These are phyloP conservation scores for Cyclophora albipunctata DNA, from an alignment of 2,888 invertebrate genomes.

Conservation along the genomic window DNA sequence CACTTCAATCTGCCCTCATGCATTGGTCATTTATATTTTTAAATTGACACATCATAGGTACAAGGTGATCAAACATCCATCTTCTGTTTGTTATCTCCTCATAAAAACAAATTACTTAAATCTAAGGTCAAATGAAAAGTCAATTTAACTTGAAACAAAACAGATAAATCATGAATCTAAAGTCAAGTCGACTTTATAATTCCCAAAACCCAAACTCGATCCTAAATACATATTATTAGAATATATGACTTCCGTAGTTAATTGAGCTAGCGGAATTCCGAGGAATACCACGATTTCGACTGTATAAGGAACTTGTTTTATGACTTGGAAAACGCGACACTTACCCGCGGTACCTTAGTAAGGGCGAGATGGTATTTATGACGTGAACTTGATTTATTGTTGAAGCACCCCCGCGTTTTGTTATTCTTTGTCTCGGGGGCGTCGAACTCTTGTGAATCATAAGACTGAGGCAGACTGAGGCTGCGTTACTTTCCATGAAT, in stretches of 20 bases:
- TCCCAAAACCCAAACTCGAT: slow-evolving; percentile 2
- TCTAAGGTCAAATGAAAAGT: too few species aligned
- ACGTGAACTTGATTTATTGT: slow-evolving; percentile 42
- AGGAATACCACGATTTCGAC: slow-evolving; percentile 20
- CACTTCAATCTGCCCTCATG: too few species aligned
- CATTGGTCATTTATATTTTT: too few species aligned
- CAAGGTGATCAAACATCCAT: too few species aligned
- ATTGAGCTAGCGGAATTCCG: slow-evolving; percentile 22
- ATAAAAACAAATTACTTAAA: too few species aligned
- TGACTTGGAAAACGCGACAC: slow-evolving; percentile 49
- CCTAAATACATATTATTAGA: slow-evolving; percentile 23
- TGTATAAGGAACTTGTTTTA: slow-evolving; percentile 24
- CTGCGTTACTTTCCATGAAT: too few species aligned
- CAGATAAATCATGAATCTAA: too few species aligned
- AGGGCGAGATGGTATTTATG: slow-evolving; percentile 40
- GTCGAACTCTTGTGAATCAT: slow-evolving; percentile 33
- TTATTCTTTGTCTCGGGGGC: slow-evolving; percentile 40
- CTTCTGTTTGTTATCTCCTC: too few species aligned
- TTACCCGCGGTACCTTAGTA: slow-evolving; percentile 27
- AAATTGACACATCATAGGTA: too few species aligned
- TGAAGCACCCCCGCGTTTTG: slow-evolving; percentile 31
- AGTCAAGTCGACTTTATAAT: too few species aligned
- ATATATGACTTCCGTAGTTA: slow-evolving; percentile 27
- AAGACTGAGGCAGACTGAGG: neutral
- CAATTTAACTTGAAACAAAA: too few species aligned